These are phyloP conservation scores for Camponotus fellah DNA, from an alignment of 2,888 invertebrate species.

Conservation along the genomic window DNA sequence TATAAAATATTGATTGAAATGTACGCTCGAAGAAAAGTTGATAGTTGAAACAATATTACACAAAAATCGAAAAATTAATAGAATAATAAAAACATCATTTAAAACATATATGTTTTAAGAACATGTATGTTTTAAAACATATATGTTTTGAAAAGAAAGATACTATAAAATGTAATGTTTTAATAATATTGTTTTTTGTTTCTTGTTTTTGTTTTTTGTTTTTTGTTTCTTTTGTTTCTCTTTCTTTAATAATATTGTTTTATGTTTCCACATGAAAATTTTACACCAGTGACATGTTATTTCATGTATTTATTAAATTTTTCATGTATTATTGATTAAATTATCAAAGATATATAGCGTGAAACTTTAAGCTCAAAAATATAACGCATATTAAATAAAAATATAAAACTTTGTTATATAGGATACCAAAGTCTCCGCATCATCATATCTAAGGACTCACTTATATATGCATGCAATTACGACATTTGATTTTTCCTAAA, in stretches of 20 bases:
- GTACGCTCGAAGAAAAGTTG: not conserved
- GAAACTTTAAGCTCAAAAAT: not conserved
- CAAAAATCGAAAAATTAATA: not conserved
- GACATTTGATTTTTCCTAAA: not conserved
- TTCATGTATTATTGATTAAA: not conserved
- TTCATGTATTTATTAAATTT: not conserved
- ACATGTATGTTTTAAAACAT: too few relatives aligned
- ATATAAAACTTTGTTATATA: not conserved
- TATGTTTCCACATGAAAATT: not conserved
- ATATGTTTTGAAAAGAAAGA: not conserved
- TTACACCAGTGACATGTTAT: not conserved
- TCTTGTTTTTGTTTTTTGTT: too few relatives aligned
- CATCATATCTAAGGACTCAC: not conserved
- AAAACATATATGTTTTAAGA: not conserved
- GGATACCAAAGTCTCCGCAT: not conserved
- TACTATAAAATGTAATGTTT: not conserved
- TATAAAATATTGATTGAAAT: not conserved
- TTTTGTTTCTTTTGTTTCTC: too few relatives aligned
- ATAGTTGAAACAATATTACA: not conserved
- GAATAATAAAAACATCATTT: not conserved
- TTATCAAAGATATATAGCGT: not conserved
- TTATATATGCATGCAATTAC: slow-evolving; percentile 6
- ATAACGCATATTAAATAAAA: not conserved
- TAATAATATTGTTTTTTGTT: not conserved
- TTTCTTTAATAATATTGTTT: not conserved